These are phyloP conservation scores for Ametastegia equiseti DNA, from an alignment of 2,888 invertebrate species.

Conservation along the genomic window DNA sequence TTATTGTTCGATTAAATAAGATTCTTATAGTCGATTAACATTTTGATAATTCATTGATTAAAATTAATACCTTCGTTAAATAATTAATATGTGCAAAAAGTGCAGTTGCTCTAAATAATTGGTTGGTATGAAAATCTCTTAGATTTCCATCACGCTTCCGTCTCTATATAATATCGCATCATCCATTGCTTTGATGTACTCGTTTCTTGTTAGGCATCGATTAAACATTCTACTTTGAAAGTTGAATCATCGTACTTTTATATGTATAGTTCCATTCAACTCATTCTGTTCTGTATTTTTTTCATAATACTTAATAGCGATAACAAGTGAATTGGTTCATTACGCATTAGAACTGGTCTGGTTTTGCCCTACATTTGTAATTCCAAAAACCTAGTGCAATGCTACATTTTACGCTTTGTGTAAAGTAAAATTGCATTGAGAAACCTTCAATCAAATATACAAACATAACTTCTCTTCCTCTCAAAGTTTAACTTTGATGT, in stretches of 20 bases:
- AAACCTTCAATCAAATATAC: not conserved
- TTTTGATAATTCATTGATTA: slow-evolving; percentile 18
- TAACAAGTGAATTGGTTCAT: not conserved
- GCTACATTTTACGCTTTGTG: slow-evolving; percentile 1
- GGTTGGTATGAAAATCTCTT: not conserved
- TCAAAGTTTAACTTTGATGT: slow-evolving; percentile 12
- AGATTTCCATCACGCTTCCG: not conserved
- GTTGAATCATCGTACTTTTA: not conserved
- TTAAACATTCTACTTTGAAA: slow-evolving; percentile 18
- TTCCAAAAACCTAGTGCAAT: not conserved
- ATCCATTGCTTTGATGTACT: not conserved
- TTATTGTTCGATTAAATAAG: too few species aligned
- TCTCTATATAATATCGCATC: slow-evolving; percentile 22
- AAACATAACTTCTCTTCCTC: not conserved
- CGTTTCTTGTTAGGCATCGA: slow-evolving; percentile 3
- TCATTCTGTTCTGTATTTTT: not conserved
- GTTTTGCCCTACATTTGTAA: not conserved
- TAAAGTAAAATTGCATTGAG: not conserved
- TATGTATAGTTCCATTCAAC: not conserved
- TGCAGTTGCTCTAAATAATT: not conserved
- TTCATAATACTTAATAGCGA: not conserved
- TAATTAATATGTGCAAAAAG: not conserved
- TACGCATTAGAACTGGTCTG: not conserved
- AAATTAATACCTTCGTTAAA: not conserved
- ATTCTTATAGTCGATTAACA: too few species aligned